Evolutionary conservation across 2,888 invertebrate species (phyloP).

Genomic region (Andrena trimmerana): DNA sequence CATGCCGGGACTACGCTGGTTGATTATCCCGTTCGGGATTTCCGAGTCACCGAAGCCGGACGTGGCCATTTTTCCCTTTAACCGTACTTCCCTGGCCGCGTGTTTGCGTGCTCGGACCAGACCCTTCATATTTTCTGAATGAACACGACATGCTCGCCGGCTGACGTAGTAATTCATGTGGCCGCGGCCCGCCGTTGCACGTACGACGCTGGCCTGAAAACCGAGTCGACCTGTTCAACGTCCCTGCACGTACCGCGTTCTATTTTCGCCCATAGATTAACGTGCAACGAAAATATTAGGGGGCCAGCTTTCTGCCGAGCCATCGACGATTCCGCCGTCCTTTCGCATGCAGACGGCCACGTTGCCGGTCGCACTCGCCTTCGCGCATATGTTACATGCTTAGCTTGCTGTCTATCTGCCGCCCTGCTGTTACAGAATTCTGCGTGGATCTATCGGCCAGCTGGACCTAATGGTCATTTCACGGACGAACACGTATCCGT

Average conservation of each 20-base stretch:
- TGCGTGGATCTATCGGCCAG: constrained; percentile 73
- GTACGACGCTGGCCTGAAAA: constrained; percentile 28
- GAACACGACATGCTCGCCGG: constrained; percentile 52
- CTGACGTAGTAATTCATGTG: constrained; percentile 53
- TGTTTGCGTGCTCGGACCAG: constrained; percentile 52
- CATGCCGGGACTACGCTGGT: neutral
- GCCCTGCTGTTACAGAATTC: constrained; percentile 70
- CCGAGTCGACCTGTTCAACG: constrained; percentile 23
- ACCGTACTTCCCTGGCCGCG: constrained; percentile 34
- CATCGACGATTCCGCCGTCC: constrained; percentile 18
- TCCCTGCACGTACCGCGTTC: neutral
- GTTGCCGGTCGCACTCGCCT: constrained; percentile 29
- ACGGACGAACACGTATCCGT: constrained; percentile 73
- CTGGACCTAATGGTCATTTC: constrained; percentile 74
- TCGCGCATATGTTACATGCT: constrained; percentile 64
- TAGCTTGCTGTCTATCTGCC: constrained; percentile 67
- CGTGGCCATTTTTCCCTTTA: constrained; percentile 33
- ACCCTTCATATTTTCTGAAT: constrained; percentile 59
- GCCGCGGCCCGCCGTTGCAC: constrained; percentile 2
- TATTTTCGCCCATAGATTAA: constrained; percentile 16
- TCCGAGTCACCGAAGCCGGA: neutral
- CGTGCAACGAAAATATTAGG: constrained; percentile 8
- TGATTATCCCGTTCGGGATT: constrained; percentile 21
- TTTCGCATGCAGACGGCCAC: constrained; percentile 47
- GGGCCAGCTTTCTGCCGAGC: neutral